A percentile compares a stretch with the other conserved stretches of the same genome.
These are phyloP conservation scores for Corythaixoides concolor DNA, from an alignment of 2,113 vertebrate species.

Conservation along the genomic window DNA sequence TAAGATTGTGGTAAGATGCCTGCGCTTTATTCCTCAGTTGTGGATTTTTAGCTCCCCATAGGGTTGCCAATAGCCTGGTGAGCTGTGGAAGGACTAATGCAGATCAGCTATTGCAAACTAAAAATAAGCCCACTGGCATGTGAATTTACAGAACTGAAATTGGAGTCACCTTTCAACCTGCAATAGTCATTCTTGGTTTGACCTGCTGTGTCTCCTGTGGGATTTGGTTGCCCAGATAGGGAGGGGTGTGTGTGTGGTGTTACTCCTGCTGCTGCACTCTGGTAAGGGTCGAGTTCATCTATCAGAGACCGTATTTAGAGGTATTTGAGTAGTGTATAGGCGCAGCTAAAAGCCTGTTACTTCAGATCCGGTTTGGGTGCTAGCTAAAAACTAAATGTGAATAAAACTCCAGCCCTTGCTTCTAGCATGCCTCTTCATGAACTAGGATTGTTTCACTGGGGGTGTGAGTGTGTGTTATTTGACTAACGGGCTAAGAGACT, in stretches of 20 bases:
- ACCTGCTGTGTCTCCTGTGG: background rate
- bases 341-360: background rate
- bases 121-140: fast-evolving
- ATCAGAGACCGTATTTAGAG: fast-evolving
- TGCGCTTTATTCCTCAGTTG: background rate
- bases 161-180: background rate
- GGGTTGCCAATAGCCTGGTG: background rate
- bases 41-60: background rate
- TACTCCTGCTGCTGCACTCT: background rate
- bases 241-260: background rate
- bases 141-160: background rate
- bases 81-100: background rate
- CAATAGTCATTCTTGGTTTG: fast-evolving
- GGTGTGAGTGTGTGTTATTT: background rate
- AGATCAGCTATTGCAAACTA: background rate
- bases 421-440: fast-evolving
- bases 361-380: background rate
- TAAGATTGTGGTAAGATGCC: background rate
- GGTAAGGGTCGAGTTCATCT: background rate
- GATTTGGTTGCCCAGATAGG: background rate
- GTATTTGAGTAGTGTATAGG: background rate
- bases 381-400: background rate
- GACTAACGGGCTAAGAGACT: background rate
- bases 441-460: fast-evolving
- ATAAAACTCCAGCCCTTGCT: background rate